Conservation (phyloP, 2,113 vertebrate genomes). For the Carettochelys insculpta region DNA sequence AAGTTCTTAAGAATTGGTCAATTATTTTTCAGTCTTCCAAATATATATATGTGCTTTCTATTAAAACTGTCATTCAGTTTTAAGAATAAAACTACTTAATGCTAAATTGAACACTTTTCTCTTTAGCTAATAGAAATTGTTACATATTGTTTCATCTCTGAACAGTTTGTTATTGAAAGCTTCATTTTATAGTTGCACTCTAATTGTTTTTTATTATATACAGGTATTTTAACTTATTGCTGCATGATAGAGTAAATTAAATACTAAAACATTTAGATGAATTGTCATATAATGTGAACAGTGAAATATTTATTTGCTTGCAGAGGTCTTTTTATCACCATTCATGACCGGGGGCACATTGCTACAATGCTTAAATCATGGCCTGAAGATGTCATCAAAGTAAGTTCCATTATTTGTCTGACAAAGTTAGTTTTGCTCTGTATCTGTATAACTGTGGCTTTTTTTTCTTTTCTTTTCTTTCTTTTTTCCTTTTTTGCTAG, state of each 20-base stretch:
- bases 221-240: background rate
- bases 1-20: background rate
- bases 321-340: conserved; percentile 95
- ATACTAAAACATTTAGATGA: background rate
- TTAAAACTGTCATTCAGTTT: background rate
- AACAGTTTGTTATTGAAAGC: background rate
- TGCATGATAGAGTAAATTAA: background rate
- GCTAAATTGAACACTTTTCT: background rate
- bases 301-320: conserved; percentile 27
- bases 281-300: background rate
- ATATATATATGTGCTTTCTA: no score
- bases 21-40: background rate
- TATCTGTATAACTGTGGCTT: background rate
- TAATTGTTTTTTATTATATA: background rate
- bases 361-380: conserved; percentile 90
- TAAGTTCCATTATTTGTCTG: conserved; percentile 63
- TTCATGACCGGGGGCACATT: conserved; percentile 92
- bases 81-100: background rate
- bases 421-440: background rate
- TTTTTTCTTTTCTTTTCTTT: no score
- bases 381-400: conserved; percentile 89
- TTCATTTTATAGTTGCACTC: background rate
- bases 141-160: background rate
- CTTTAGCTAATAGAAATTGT: background rate
- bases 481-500: no score